Conservation (phyloP, 2,888 invertebrate genomes). For the Podotricha telesiphe region DNA sequence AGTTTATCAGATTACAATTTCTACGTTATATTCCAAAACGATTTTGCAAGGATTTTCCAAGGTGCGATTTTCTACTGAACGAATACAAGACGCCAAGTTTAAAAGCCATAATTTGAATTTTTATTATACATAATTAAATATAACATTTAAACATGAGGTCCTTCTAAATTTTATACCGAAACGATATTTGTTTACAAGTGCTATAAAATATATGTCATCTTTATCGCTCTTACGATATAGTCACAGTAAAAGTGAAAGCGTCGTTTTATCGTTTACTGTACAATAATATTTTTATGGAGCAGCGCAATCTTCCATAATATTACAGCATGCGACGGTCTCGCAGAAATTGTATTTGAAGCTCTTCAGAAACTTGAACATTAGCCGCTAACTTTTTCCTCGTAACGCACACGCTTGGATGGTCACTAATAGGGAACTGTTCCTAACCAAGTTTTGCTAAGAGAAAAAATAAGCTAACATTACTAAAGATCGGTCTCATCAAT, state of each 20-base stretch:
- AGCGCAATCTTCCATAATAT: constrained; percentile 40
- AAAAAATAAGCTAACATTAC: constrained; percentile 48
- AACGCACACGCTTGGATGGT: constrained; percentile 71
- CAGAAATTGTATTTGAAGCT: constrained; percentile 71
- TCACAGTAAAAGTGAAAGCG: constrained; percentile 15
- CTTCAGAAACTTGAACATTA: constrained; percentile 73
- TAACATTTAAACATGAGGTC: background rate
- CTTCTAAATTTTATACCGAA: background rate
- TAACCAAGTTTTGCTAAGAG: constrained; percentile 57
- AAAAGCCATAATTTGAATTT: background rate
- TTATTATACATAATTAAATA: background rate
- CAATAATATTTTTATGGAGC: constrained; percentile 11
- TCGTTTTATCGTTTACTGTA: constrained; percentile 12
- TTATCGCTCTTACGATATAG: background rate
- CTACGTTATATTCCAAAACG: no score
- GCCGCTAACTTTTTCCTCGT: constrained; percentile 66
- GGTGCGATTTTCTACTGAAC: background rate
- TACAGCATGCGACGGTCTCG: constrained; percentile 43
- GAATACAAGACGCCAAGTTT: background rate
- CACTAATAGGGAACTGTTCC: constrained; percentile 73
- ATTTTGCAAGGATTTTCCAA: no score
- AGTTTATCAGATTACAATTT: no score
- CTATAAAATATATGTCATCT: constrained; percentile 10
- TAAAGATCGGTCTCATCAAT: constrained; percentile 61
- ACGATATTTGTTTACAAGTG: constrained; percentile 16